Evolutionary conservation across 2,113 vertebrate genomes (phyloP), one percentile per base, ranked within the genome.

Genomic region (Protobothrops flavoviridis): DNA sequence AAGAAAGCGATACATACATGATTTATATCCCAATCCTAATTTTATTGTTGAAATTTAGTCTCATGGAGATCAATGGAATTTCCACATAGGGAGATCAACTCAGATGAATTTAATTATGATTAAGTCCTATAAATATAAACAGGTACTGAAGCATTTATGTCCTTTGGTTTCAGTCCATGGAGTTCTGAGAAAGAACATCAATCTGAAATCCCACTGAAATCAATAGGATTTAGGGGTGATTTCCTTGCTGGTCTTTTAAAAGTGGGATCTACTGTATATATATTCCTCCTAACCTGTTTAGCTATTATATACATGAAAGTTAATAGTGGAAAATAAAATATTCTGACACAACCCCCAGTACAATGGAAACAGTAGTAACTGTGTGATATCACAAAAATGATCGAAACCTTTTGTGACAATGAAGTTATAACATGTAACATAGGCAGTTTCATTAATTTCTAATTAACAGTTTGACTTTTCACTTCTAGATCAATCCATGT

Each of bases 141-240:
- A 81, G 6, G 29, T 92, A 29, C n/a, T 89, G 39, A 92, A 85
- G 24, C 39, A 89, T 93, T 81, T 89, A 45, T n/a, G 43, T 81
- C 33, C 87, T 81, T 89, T 74, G 33, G 45, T 89, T 92, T 93
- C 24, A 55, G 74, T 92, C 61, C 89, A 74, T 92, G 87, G 53
- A 56, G 52, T 55, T 81, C 87, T 74, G n/a, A 81, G 87, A 91
- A 59, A 13, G 39, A 85, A 89, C 26, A 85, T 57, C 2, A 15
- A 56, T 48, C 52, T 81, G 52, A 85, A 89, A 39, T 57, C 52
- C 50, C 74, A 55, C 12, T 43, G 33, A 89, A 45, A 89, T 89
- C 87, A 74, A 74, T 89, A 56, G 24, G 59, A 45, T 33, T n/a
- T 17, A 87, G 23, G 29, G 50, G 12, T 92, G 52, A 89, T 74